Conservation (phyloP, 1,140 invertebrate genomes). For the Cyclargus thomasi region DNA sequence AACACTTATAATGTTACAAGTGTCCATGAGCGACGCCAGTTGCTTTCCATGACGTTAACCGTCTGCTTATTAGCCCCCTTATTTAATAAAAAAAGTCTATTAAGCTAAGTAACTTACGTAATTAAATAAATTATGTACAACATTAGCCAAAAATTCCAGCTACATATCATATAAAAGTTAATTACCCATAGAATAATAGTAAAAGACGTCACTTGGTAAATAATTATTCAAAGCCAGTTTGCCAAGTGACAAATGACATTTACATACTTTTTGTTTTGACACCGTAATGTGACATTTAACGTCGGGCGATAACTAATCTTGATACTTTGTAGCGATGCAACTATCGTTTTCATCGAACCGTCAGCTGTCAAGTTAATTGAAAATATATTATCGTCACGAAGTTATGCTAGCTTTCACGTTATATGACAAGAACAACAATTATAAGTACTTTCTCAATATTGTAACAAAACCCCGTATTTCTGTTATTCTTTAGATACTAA, state of each 20-base stretch:
- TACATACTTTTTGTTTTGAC: neutral
- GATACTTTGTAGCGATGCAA: neutral
- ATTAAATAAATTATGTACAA: neutral
- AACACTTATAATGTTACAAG: too few relatives aligned
- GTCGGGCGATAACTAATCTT: neutral
- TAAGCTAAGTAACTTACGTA: too few relatives aligned
- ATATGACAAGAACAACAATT: neutral
- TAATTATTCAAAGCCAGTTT: neutral
- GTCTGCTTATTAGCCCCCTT: too few relatives aligned
- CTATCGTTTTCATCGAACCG: neutral
- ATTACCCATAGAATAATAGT: slow-evolving; percentile 1
- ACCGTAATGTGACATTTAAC: neutral
- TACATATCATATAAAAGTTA: neutral
- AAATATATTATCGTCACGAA: neutral
- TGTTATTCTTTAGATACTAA: too few relatives aligned
- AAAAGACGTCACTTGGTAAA: neutral
- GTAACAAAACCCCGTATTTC: too few relatives aligned
- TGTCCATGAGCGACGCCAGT: too few relatives aligned
- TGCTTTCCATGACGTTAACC: too few relatives aligned
- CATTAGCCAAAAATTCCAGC: neutral
- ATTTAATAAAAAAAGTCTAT: too few relatives aligned
- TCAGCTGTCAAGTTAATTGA: neutral
- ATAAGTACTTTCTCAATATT: too few relatives aligned
- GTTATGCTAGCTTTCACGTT: neutral
- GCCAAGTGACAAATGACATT: slow-evolving; percentile 1